These are phyloP conservation scores for Chrysogorgia sp. DNA, from an alignment of 92 coral and sea anemone species.

Conservation along the genomic window DNA sequence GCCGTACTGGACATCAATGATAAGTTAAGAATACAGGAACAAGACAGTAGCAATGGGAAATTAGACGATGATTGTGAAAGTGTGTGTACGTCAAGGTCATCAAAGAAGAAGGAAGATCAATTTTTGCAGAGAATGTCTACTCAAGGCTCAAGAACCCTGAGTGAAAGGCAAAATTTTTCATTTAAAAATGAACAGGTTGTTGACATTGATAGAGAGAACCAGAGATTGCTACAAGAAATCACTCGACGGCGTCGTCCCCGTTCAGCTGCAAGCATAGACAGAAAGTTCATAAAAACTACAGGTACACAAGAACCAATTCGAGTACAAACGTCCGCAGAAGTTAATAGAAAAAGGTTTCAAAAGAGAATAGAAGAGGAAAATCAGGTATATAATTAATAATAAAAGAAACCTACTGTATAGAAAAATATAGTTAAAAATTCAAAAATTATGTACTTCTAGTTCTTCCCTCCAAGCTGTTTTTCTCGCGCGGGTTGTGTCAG, in stretches of 20 bases:
- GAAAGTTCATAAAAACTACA: constrained; percentile 25
- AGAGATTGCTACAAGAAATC: constrained; percentile 80
- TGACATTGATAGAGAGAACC: constrained; percentile 93
- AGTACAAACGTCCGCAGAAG: constrained; percentile 89
- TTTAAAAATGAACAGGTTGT: constrained; percentile 78
- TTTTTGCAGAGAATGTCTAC: constrained; percentile 40
- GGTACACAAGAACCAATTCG: constrained; percentile 66
- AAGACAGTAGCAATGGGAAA: constrained; percentile 7
- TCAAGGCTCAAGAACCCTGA: constrained; percentile 52
- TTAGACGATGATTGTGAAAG: constrained; percentile 29
- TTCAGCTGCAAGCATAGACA: constrained; percentile 62
- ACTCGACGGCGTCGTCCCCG: constrained; percentile 67
- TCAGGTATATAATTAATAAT: constrained; percentile 59
- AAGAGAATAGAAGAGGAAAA: constrained; percentile 85
- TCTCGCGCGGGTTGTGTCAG: too few species aligned
- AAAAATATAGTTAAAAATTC: not conserved
- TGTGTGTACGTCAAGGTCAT: constrained; percentile 30
- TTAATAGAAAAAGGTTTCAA: constrained; percentile 88
- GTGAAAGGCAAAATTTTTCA: constrained; percentile 85
- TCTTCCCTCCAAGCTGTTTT: too few species aligned
- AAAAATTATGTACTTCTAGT: too few species aligned
- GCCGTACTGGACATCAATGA: constrained; percentile 98
- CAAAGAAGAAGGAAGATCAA: constrained; percentile 31
- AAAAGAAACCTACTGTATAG: not conserved
- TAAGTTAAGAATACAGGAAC: constrained; percentile 57